Base-by-base conservation (phyloP, 2,888 invertebrate species). In the Noctua comes region DNA sequence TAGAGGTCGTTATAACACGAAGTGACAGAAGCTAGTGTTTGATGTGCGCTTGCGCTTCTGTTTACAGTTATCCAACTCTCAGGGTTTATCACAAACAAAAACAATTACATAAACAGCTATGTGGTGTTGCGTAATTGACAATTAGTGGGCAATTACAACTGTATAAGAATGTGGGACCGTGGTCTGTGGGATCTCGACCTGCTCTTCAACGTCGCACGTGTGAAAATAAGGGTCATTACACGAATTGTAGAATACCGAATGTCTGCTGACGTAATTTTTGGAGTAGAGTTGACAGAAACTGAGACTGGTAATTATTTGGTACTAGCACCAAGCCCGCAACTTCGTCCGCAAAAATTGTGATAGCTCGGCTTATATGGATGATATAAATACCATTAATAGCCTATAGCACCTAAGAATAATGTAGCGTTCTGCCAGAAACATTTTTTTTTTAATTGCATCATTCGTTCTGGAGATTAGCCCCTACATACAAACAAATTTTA, bases 141-240 rank as follows among this genome's bases (percentile, higher is more conserved):
- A 94, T 94, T 94, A 94, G 86, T 80, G 81, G 68, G 90, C 92
- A 94, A 94, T 95, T 95, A 95, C 91, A 94, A 93, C 94, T 93
- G 94, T 94, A 92, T 90, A 89, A 87, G 88, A 88, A 90, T 93
- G 92, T 93, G 92, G 85, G 92, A 93, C 90, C 89, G 79, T 68
- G 78, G 69, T 77, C 76, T 77, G 84, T 88, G 89, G 77, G 86
- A 87, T 81, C 77, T 77, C 82, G 54, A 66, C 78, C 68, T 75
- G 59, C 73, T 74, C 83, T 76, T 85, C 77, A 76, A 74, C 75
- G 72, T 80, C 64, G 18, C 76, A 79, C 89, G 88, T 88, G 88
- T 87, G 88, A 89, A 89, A 86, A 87, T 83, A 88, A 88, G 82
- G 88, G 80, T 81, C 73, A 86, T 85, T 86, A 87, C 71, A 70